Evolutionary conservation across 2,113 vertebrate genomes (phyloP).

Genomic region (Rhinolophus sinicus): DNA sequence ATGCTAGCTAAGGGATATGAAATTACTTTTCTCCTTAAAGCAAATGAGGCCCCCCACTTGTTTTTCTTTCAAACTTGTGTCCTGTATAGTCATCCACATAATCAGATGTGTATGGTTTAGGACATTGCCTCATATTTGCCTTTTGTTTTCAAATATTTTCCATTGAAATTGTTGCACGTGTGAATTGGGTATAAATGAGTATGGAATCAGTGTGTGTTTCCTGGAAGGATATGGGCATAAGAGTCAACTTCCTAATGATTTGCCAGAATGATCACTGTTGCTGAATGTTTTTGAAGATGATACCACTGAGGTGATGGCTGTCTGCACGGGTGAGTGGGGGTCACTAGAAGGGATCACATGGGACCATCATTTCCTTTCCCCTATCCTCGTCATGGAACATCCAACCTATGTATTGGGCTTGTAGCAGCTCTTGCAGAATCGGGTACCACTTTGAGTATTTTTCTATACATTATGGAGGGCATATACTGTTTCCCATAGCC

Average conservation of each 20-base stretch:
- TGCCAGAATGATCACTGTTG: slow-evolving; percentile 48
- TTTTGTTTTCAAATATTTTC: slow-evolving; percentile 50
- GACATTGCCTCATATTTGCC: background rate
- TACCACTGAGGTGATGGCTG: background rate
- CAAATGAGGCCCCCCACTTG: background rate
- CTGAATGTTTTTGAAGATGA: slow-evolving; percentile 48
- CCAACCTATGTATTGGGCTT: background rate
- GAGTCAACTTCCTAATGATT: slow-evolving; percentile 28
- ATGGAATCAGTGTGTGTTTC: background rate
- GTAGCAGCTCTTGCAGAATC: background rate
- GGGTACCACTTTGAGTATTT: slow-evolving; percentile 23
- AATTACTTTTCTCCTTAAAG: slow-evolving; percentile 31
- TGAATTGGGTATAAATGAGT: slow-evolving; percentile 34
- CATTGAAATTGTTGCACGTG: background rate
- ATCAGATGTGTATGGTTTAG: slow-evolving; percentile 19
- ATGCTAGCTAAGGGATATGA: background rate
- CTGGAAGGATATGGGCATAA: background rate
- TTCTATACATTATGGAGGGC: background rate
- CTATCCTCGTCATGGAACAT: slow-evolving; percentile 8
- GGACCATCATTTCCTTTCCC: slow-evolving; percentile 4
- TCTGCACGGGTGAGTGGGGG: background rate
- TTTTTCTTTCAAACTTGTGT: background rate
- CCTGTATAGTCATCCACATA: background rate
- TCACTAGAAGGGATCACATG: background rate
- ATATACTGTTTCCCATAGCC: slow-evolving; percentile 14